Percentiles rank a stretch among this genome's conserved stretches.
Conservation (phyloP, 2,113 vertebrate species). For the Vombatus ursinus region DNA sequence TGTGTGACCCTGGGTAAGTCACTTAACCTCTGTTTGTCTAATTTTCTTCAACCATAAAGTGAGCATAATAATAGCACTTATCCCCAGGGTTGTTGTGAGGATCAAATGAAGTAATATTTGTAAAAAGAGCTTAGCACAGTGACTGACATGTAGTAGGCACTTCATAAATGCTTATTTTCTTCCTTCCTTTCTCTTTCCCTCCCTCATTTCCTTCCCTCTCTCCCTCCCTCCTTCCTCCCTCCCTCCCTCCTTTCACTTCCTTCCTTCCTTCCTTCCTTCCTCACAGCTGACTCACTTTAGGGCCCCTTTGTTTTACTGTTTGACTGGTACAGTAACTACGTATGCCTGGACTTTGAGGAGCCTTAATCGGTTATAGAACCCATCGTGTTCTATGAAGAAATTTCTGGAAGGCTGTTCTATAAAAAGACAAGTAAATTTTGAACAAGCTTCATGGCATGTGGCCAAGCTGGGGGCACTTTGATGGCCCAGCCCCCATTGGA, state of each 20-base stretch:
- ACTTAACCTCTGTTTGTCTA: background rate
- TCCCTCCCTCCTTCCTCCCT: too few species aligned
- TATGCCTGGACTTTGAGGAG: background rate
- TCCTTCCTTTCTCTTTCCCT: background rate
- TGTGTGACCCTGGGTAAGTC: background rate
- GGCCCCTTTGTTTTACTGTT: background rate
- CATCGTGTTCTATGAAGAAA: background rate
- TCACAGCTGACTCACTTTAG: background rate
- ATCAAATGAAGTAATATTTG: background rate
- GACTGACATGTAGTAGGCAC: background rate
- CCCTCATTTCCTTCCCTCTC: background rate
- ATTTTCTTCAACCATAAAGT: background rate
- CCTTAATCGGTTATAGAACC: constrained; percentile 10
- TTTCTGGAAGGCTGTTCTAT: background rate
- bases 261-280: too few species aligned
- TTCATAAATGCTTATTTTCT: background rate
- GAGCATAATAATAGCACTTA: background rate
- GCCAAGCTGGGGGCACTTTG: constrained; percentile 4
- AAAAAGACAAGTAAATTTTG: background rate
- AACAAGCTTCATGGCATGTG: background rate
- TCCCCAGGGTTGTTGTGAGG: background rate
- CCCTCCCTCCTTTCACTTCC: too few species aligned
- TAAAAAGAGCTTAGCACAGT: background rate
- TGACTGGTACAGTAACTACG: background rate
- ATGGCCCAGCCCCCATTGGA: background rate